Percentiles rank a stretch among this genome's conserved stretches.
Conservation (phyloP, 2,113 vertebrate species). For the Chinchilla lanigera region DNA sequence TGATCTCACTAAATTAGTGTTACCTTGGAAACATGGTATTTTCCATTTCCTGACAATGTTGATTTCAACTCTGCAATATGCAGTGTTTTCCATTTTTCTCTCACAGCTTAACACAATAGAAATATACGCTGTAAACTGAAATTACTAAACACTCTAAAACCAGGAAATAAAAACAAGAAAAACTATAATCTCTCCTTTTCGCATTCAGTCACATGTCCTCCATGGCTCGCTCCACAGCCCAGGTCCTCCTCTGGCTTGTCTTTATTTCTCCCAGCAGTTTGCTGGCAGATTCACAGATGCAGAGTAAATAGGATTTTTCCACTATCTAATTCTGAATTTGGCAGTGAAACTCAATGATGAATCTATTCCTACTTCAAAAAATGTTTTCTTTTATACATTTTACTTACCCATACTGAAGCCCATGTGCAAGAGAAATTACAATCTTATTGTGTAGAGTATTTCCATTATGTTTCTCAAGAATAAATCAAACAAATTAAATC, state of each 20-base stretch:
- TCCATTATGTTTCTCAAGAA: conserved; percentile 38
- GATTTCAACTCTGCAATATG: conserved; percentile 62
- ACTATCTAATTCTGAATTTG: conserved; percentile 84
- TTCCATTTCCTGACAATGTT: conserved; percentile 73
- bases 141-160: conserved; percentile 61
- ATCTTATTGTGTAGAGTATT: neutral
- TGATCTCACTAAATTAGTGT: conserved; percentile 75
- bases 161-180: conserved; percentile 48
- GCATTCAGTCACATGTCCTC: conserved; percentile 71
- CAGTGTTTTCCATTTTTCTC: conserved; percentile 63
- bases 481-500: conserved; percentile 57
- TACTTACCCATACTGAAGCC: conserved; percentile 51
- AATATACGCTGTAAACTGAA: conserved; percentile 44
- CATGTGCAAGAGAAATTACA: conserved; percentile 37
- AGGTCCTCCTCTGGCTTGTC: conserved; percentile 77
- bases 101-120: conserved; percentile 50
- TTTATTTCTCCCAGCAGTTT: conserved; percentile 80
- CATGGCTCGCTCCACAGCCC: conserved; percentile 74
- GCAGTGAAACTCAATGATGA: conserved; percentile 77
- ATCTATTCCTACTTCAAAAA: conserved; percentile 78
- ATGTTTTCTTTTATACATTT: conserved; percentile 79
- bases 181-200: conserved; percentile 64
- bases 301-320: conserved; percentile 84
- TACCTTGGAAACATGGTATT: conserved; percentile 77
- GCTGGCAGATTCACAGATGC: conserved; percentile 77